Evolutionary conservation across 92 coral and sea anemone genomes (phyloP).

Genomic region (Meandrina meandrites): DNA sequence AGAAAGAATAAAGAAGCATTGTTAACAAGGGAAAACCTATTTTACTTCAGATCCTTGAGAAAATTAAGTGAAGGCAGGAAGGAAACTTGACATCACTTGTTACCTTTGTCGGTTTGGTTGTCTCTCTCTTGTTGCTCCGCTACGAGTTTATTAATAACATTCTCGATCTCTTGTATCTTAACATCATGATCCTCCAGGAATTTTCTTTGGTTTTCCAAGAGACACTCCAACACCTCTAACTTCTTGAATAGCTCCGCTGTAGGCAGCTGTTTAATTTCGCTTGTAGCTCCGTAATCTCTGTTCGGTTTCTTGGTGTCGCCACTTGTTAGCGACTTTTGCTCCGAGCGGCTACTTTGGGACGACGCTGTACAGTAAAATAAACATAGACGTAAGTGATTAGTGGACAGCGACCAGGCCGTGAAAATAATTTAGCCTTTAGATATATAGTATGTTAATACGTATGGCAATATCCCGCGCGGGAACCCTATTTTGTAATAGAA

Average conservation of each 20-base stretch:
- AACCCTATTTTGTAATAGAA: neutral
- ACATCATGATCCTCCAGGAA: conserved; percentile 30
- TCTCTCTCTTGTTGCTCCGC: neutral
- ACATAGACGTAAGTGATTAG: neutral
- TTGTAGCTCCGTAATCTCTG: conserved; percentile 29
- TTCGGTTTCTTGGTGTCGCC: neutral
- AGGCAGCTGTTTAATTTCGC: neutral
- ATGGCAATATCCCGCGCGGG: too few species aligned
- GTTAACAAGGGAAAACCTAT: too few species aligned
- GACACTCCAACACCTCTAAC: conserved; percentile 24
- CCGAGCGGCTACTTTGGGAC: conserved; percentile 1
- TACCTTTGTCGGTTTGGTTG: conserved; percentile 10
- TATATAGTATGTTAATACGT: too few species aligned
- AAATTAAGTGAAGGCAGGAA: too few species aligned
- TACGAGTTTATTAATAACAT: neutral
- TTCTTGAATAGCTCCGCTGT: conserved; percentile 6
- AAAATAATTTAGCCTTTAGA: neutral
- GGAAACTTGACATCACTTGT: too few species aligned
- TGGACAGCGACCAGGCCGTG: neutral
- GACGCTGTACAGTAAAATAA: conserved; percentile 10
- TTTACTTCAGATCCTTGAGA: too few species aligned
- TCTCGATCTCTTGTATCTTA: conserved; percentile 37
- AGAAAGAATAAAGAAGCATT: too few species aligned
- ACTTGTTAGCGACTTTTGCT: conserved; percentile 1
- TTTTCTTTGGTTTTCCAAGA: conserved; percentile 31